These are phyloP conservation scores for Penaeus monodon DNA, from an alignment of 2,888 invertebrate genomes.

Conservation along the genomic window DNA sequence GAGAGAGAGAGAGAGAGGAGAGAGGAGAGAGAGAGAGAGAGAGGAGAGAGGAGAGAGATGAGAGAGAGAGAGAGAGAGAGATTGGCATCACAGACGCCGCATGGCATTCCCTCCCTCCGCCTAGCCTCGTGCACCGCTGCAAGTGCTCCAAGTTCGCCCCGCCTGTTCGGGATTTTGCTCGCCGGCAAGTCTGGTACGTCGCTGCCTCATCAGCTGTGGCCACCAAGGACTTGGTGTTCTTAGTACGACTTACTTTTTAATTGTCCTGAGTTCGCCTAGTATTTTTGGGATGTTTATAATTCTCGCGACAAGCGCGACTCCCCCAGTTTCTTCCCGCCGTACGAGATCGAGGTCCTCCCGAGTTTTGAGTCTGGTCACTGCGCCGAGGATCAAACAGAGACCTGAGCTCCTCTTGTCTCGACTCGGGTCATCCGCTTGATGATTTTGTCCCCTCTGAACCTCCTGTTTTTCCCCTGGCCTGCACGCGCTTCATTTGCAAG, in stretches of 20 bases:
- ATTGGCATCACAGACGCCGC: too few species aligned
- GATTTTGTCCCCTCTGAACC: too few species aligned
- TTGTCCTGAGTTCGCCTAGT: constrained; percentile 3
- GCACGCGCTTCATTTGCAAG: too few species aligned
- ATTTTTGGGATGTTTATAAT: constrained; percentile 43
- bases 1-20: too few species aligned
- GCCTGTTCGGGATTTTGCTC: background rate
- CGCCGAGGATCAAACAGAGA: background rate
- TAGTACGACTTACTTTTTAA: background rate
- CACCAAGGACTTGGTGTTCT: constrained; percentile 29
- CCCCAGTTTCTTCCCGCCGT: background rate
- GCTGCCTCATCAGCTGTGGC: constrained; percentile 34
- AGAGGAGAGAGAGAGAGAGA: too few species aligned
- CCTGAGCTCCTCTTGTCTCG: too few species aligned
- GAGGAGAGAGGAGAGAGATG: too few species aligned
- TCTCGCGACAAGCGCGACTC: constrained; percentile 3
- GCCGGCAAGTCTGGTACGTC: constrained; percentile 48
- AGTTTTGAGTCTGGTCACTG: background rate
- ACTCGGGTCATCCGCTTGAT: too few species aligned
- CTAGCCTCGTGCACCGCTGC: constrained; percentile 42
- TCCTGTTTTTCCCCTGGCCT: too few species aligned
- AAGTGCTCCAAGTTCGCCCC: constrained; percentile 30
- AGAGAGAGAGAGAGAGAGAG: too few species aligned
- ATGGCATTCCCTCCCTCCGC: background rate
- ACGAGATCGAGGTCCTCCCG: background rate